Evolutionary conservation across 2,797 vertebrate genomes (phyloP).

Genomic region (Sebastiscus albofasciatus): DNA sequence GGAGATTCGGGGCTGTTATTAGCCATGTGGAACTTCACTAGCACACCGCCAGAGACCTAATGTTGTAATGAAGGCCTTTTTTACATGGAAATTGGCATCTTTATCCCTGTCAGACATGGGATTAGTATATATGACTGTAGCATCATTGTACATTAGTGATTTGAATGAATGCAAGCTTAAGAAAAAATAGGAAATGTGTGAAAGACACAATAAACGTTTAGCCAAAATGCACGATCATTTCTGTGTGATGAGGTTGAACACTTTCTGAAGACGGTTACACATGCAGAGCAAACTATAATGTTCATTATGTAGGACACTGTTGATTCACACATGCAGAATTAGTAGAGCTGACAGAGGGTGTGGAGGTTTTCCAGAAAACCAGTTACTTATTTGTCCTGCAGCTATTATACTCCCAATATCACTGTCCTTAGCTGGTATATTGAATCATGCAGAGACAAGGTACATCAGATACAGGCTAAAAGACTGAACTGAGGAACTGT

Average conservation of each 20-base stretch:
- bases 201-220: not conserved
- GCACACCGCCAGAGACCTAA: slow-evolving; percentile 62
- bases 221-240: not conserved
- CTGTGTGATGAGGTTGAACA: not conserved
- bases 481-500: not conserved
- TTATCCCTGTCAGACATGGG: slow-evolving; percentile 69
- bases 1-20: slow-evolving; percentile 77
- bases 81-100: slow-evolving; percentile 77
- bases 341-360: not conserved
- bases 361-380: not conserved
- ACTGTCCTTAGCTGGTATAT: not conserved
- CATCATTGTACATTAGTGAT: slow-evolving; percentile 32
- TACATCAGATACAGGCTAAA: not conserved
- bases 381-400: not conserved
- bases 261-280: not conserved
- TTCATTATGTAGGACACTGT: not conserved
- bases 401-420: not conserved
- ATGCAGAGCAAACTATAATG: not conserved
- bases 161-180: slow-evolving; percentile 27
- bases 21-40: slow-evolving; percentile 73
- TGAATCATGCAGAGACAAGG: not conserved
- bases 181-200: slow-evolving; percentile 21
- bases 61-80: slow-evolving; percentile 74
- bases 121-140: slow-evolving; percentile 47
- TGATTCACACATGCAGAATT: not conserved